A percentile compares a stretch with the other conserved stretches of the same genome.
Conservation (phyloP, 2,797 vertebrate species). For the Sebastes taczanowskii region DNA sequence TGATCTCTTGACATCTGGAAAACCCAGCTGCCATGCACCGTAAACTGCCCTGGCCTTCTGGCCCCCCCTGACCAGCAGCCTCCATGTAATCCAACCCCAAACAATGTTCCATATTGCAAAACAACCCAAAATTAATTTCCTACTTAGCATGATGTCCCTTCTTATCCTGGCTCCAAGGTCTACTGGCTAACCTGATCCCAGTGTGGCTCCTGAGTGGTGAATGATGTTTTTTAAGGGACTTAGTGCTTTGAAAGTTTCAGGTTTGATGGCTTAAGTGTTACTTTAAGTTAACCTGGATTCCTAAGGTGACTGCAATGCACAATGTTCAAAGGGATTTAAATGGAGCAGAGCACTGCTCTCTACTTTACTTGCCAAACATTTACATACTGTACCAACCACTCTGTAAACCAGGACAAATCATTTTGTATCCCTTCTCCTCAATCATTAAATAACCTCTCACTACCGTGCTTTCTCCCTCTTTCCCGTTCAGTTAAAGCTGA, state of each 20-base stretch:
- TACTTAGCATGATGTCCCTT: constrained; percentile 46
- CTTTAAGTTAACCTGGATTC: constrained; percentile 12
- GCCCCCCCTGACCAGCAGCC: neutral
- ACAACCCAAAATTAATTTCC: constrained; percentile 47
- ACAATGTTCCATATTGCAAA: neutral
- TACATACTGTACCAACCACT: constrained; percentile 24
- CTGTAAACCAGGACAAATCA: constrained; percentile 16
- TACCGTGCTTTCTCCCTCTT: neutral
- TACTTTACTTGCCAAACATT: constrained; percentile 55
- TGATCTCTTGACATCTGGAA: neutral
- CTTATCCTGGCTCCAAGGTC: constrained; percentile 25
- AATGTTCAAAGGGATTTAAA: constrained; percentile 28
- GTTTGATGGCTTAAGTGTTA: constrained; percentile 31
- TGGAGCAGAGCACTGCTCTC: neutral
- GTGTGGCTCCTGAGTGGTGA: neutral
- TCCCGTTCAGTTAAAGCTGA: neutral
- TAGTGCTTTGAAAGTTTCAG: constrained; percentile 19
- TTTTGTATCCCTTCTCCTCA: constrained; percentile 26
- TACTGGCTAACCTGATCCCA: neutral
- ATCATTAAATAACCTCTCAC: constrained; percentile 30
- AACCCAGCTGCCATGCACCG: neutral
- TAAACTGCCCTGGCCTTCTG: neutral
- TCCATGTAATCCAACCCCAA: neutral
- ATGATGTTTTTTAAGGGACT: neutral
- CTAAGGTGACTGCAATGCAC: constrained; percentile 13